phyloP scores from a whole-genome alignment of 2,888 invertebrate species.

The Sacculina carcini region DNA sequence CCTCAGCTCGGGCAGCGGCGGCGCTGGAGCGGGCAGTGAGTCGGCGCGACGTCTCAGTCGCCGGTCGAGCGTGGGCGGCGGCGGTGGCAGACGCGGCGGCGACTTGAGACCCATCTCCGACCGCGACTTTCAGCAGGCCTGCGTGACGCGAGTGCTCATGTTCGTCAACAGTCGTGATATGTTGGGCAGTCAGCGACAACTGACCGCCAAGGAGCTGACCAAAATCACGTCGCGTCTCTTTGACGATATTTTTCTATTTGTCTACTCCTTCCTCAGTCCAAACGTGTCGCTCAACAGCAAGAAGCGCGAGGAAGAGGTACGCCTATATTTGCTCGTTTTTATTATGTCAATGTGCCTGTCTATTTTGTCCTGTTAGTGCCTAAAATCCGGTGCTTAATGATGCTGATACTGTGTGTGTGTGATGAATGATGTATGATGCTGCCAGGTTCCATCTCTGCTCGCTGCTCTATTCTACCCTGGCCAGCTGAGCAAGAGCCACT shows the following conservation, averaged over 20 bases:
- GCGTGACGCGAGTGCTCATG: not conserved
- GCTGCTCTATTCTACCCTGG: not conserved
- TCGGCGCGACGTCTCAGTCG: not conserved
- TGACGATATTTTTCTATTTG: not conserved
- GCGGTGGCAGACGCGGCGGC: not conserved
- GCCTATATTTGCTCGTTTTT: too few relatives aligned
- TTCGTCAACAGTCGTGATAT: not conserved
- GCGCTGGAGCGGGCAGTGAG: too few relatives aligned
- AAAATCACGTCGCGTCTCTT: not conserved
- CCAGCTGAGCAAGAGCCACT: not conserved
- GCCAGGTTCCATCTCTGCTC: not conserved
- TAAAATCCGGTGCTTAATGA: too few relatives aligned
- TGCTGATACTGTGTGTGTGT: too few relatives aligned
- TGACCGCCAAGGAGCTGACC: not conserved
- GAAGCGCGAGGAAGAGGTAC: not conserved
- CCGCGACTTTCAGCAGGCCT: not conserved
- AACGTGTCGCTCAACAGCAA: not conserved
- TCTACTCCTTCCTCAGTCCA: not conserved
- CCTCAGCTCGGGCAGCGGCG: not conserved
- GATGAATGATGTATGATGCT: too few relatives aligned
- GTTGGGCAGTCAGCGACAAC: not conserved
- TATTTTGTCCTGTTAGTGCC: too few relatives aligned
- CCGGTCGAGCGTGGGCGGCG: not conserved
- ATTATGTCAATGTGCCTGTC: too few relatives aligned
- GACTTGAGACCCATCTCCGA: not conserved